Percentiles rank a stretch among this genome's conserved stretches.
Conservation (phyloP, 2,113 vertebrate genomes). For the Pyxicephalus adspersus region DNA sequence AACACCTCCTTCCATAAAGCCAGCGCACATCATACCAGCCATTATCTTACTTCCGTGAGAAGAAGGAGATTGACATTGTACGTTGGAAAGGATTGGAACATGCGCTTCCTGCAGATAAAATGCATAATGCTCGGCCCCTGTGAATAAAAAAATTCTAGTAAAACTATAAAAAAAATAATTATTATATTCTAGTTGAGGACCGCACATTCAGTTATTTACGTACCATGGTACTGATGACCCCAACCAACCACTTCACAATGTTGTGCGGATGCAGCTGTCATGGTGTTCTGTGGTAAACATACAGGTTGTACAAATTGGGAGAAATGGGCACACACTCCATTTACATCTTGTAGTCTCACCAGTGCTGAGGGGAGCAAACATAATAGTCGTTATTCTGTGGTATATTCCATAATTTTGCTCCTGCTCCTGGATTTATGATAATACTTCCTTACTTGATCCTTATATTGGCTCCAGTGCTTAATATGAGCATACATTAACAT, state of each 20-base stretch:
- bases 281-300: constrained; percentile 57
- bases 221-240: constrained; percentile 68
- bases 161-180: not conserved
- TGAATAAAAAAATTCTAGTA: not conserved
- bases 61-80: constrained; percentile 54
- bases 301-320: constrained; percentile 61
- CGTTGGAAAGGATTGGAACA: constrained; percentile 59
- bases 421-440: no score
- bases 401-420: not conserved
- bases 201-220: not conserved
- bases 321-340: constrained; percentile 59
- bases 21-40: constrained; percentile 67
- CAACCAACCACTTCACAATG: constrained; percentile 63
- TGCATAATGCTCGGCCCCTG: constrained; percentile 64
- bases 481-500: no score
- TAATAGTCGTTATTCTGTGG: not conserved
- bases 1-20: constrained; percentile 65
- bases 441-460: no score
- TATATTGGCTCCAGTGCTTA: no score
- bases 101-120: constrained; percentile 67
- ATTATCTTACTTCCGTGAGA: constrained; percentile 60
- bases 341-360: constrained; percentile 59
- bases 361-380: constrained; percentile 58
- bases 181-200: not conserved
- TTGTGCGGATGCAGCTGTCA: not conserved